Evolutionary conservation across 30 jellyfish, hydroid and myxozoan genomes (phyloP), one percentile per base, ranked within the genome.

Genomic region (Turritopsis rubra): DNA sequence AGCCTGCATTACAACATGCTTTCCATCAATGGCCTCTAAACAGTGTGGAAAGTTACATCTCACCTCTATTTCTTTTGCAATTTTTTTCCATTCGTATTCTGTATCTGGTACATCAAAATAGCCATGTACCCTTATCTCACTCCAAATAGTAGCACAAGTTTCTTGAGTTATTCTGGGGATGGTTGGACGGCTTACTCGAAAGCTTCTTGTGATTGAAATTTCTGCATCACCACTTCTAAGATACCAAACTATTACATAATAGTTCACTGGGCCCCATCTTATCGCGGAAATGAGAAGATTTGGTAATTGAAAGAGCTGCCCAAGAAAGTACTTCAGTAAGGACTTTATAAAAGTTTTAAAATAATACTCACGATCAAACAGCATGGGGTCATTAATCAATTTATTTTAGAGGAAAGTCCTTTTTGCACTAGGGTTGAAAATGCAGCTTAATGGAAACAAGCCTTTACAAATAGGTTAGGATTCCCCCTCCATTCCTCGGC

Each of bases 1-100:
- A 81, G 90, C 88, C 54, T 79, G 89, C 52, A 86, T 86, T 83
- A 73, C 86, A 29, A 86, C 86, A 81, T 86, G 89, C 90, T 73
- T 86, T 28, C 87, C 86, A 80, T 86, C 95, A 28, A 86, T 80
- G 53, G 89, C 95, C 5, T 86, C 86, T 53, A 72, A 29, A 65
- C 77, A 85, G 52, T 86, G 86, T 24, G 90, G 86, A 75, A 86
- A 80, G 88, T 86, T 81, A 90, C 95, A 86, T 74, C 73, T 79
- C 20, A 28, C 70, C 18, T 80, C 87, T 72, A 81, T 29, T 28
- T 52, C 89, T 28, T 29, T 41, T 52, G 93, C 86, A 19, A 54
- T 52, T 52, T 71, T 53, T 24, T 65, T 79, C 94, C 94, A 78
- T 71, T 86, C 54, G 52, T 54, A 24, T 65, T 52, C 54, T 53